Base-by-base conservation (phyloP, 2,113 vertebrate genomes). In the Herpetotheres cachinnans region DNA sequence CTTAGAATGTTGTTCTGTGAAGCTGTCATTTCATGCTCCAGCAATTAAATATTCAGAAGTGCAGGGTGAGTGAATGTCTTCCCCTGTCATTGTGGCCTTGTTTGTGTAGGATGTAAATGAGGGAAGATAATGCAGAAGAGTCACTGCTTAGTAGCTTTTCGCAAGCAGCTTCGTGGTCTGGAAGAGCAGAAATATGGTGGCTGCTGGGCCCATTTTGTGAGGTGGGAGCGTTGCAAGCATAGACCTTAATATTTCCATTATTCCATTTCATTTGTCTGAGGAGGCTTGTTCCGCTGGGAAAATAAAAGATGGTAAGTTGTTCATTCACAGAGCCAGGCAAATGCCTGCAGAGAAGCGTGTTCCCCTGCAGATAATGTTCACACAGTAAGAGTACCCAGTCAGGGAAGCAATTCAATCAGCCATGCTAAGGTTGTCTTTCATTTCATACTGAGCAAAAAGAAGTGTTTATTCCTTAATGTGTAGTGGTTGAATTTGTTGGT, bases 101-200 rank as follows among this genome's bases (percentile, higher is more conserved):
- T 95, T 95, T 95, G 92, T 84, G 46, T 87, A 94, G 95, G 84
- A 94, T 92, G 81, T 89, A 97, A 96, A 94, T 85, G 80, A 95
- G 61, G 55, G 34, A n/a, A 78, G 79, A 95, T 83, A 91, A 89
- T 85, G n/a, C 54, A 88, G 63, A 84, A 58, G 36, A 85, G 24
- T 74, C 24, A 59, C 42, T 59, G 42, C 38, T 49, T 91, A 32
- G 78, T 82, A 89, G 86, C 50, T 95, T 94, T 91, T 86, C 36
- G 83, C 30, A 88, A 82, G 65, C 58, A 91, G 69, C 82, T 91
- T 85, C 3, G 9, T 79, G 66, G 62, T 91, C 67, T 93, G 42
- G 38, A 67, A 77, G 54, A 96, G 69, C 55, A 91, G 86, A 63
- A 93, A 56, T 74, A 63, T 4, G 36, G 62, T 92, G 89, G 70